A percentile compares a stretch with the other conserved stretches of the same genome.
Evolutionary conservation across 2,113 vertebrate genomes (phyloP).

Genomic region (Chionis minor): DNA sequence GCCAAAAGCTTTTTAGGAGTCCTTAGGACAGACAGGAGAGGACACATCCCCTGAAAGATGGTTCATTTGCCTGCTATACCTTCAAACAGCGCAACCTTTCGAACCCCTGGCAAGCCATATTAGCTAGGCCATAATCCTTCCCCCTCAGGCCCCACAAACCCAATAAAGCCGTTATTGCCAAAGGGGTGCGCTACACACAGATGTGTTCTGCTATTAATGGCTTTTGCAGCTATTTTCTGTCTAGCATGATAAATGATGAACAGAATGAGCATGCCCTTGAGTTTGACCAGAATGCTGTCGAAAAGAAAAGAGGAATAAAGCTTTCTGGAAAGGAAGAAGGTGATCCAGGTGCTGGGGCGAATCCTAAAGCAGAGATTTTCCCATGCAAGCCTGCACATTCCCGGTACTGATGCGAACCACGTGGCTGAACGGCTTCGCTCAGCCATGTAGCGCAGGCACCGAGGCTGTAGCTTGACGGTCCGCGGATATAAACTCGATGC

Average conservation of each 20-base stretch:
- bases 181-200: not conserved
- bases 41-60: not conserved
- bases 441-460: accelerated
- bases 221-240: slow-evolving; percentile 5
- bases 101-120: not conserved
- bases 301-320: not conserved
- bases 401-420: not conserved
- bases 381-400: not conserved
- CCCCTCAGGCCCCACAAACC: not conserved
- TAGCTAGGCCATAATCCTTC: not conserved
- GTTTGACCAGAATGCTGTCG: not conserved
- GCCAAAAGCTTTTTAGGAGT: not conserved
- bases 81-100: not conserved
- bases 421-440: not conserved
- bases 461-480: not conserved
- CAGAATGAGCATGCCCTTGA: not conserved
- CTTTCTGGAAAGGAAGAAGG: not conserved
- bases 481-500: not conserved
- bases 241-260: not conserved
- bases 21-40: not conserved
- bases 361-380: not conserved
- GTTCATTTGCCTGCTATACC: not conserved
- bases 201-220: not conserved
- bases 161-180: not conserved
- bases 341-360: not conserved